Evolutionary conservation across 2,113 vertebrate species (phyloP).

Genomic region (Paralichthys olivaceus): DNA sequence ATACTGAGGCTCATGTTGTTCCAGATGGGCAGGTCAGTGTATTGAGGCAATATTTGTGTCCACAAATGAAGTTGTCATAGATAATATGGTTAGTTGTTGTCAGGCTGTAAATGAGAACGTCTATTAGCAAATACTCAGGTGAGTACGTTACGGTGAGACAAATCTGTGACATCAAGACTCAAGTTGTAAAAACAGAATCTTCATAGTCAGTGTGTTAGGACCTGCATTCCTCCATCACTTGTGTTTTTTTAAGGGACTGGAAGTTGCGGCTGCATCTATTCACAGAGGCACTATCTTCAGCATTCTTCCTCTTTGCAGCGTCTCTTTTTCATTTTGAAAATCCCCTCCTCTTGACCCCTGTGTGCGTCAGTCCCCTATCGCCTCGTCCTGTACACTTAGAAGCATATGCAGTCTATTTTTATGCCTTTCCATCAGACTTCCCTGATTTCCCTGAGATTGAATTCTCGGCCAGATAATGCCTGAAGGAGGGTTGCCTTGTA

Average conservation of each 20-base stretch:
- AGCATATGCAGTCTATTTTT: conserved; percentile 59
- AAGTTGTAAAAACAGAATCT: background rate
- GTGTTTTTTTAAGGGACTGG: background rate
- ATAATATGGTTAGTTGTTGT: background rate
- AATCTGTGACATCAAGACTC: background rate
- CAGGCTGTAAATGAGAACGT: background rate
- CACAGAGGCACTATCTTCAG: conserved; percentile 12
- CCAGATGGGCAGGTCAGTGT: background rate
- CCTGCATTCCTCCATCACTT: background rate
- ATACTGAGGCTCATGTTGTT: background rate
- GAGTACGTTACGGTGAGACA: no score
- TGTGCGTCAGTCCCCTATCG: background rate
- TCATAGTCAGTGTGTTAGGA: background rate
- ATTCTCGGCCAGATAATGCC: conserved; percentile 53
- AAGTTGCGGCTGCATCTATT: conserved; percentile 13
- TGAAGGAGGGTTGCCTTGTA: conserved; percentile 45
- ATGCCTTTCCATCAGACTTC: conserved; percentile 52
- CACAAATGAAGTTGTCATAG: background rate
- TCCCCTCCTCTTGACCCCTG: conserved; percentile 18
- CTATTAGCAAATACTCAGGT: no score
- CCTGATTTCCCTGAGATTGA: conserved; percentile 52
- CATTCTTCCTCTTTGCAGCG: background rate
- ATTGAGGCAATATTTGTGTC: background rate
- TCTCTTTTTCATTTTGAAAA: conserved; percentile 15
- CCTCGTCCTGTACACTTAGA: conserved; percentile 9